Base-by-base conservation (phyloP, 2,888 invertebrate species). In the Chymomyza amoena region DNA sequence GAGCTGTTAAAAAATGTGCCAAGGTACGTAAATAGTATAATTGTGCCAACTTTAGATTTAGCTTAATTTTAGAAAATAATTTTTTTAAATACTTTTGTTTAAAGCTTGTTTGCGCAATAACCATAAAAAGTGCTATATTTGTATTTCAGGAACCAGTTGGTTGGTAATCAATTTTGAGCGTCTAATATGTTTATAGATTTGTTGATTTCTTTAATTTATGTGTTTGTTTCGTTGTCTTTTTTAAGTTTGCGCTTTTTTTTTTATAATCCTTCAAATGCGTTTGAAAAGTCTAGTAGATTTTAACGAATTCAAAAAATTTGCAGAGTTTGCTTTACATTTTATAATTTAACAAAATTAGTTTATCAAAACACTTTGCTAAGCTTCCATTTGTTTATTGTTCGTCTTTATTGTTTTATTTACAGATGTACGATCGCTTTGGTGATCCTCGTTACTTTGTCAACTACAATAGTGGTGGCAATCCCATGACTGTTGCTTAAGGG, bases 341-440 rank as follows among this genome's bases (percentile, higher is more conserved):
- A 70, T 66, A 16, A 6, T 36, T 36, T 36, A 36, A 9, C 36
- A 6, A 36, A 36, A 45, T 45, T 45, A 4, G 13, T 45, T 45
- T 13, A 13, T 45, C 5, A 45, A 4, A 45, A 5, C 13, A 13
- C n/a, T 45, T 3, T 4, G 13, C 39, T 13, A 13, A 45, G 4
- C 10, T 45, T 4, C 39, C 39, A 51, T 70, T 66, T 70, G 70
- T 66, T 67, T 63, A 9, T 70, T 59, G 13, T 45, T 20, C 54
- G 1, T 64, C 25, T 67, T 68, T 70, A 68, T 65, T 83, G 73
- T 77, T 78, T 69, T 81, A 68, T 70, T 81, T 90, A 15, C 87
- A 91, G 91, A 81, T 84, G 68, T 91, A 87, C 76, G 89, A 89
- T 85, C 91, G 89, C 66, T 91, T 91, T 75, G 90, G 90, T 78